A percentile compares a stretch with the other conserved stretches of the same genome.
Conservation (phyloP, 92 coral and sea anemone species). For the Zoanthus gigantus region DNA sequence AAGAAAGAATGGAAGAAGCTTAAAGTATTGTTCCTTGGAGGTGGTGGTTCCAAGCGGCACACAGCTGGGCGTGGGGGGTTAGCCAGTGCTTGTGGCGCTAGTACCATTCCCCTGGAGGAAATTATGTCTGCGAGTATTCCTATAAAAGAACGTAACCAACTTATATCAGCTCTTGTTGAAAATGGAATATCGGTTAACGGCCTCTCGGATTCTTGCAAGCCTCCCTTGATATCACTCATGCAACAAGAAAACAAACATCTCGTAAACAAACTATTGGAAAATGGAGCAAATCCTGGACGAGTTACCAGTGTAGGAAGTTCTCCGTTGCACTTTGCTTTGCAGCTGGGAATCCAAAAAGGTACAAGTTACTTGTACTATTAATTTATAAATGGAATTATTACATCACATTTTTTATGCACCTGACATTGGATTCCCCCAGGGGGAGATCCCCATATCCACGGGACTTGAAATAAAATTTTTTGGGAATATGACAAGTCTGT, state of each 20-base stretch:
- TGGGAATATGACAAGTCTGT: too few species aligned
- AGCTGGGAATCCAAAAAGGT: conserved; percentile 72
- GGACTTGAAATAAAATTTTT: too few species aligned
- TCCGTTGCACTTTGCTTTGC: conserved; percentile 75
- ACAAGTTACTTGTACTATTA: background rate
- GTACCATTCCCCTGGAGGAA: conserved; percentile 73
- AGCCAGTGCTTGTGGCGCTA: conserved; percentile 68
- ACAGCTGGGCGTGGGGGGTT: conserved; percentile 76
- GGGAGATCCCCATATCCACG: too few species aligned
- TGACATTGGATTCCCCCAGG: too few species aligned
- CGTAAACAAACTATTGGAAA: conserved; percentile 68
- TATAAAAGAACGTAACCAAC: conserved; percentile 31
- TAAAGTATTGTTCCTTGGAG: conserved; percentile 78
- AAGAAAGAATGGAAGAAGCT: conserved; percentile 76
- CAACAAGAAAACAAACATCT: conserved; percentile 50
- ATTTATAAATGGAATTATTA: background rate
- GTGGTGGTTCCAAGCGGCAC: conserved; percentile 75
- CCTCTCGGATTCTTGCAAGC: conserved; percentile 59
- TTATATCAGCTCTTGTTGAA: conserved; percentile 69
- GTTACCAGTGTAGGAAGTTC: conserved; percentile 60
- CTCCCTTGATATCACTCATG: conserved; percentile 70
- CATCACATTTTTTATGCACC: background rate
- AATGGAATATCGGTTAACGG: conserved; percentile 78
- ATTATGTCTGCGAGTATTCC: conserved; percentile 55
- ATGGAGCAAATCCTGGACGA: conserved; percentile 76